Percentiles rank a stretch among this genome's conserved stretches.
Evolutionary conservation across 2,797 vertebrate species (phyloP).

Genomic region (Sebastes steindachneri): DNA sequence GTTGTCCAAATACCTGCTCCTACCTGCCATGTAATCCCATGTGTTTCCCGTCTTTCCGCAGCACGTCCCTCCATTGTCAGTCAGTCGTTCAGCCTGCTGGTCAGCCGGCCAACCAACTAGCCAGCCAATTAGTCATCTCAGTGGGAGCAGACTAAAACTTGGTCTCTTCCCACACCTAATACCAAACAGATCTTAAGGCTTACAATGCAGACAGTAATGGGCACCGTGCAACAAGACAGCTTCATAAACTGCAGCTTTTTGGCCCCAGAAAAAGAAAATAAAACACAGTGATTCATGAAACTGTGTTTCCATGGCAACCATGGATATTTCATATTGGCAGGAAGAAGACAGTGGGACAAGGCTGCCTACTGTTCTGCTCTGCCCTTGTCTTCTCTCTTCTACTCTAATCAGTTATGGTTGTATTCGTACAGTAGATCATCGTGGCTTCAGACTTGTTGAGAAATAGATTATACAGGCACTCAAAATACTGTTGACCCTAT

Average conservation of each 20-base stretch:
- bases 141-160: conserved; percentile 55
- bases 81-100: conserved; percentile 28
- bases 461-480: background rate
- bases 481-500: background rate
- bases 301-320: conserved; percentile 65
- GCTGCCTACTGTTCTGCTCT: conserved; percentile 25
- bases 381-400: conserved; percentile 20
- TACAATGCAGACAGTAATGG: conserved; percentile 35
- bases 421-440: conserved; percentile 14
- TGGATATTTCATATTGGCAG: conserved; percentile 62
- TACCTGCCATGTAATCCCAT: conserved; percentile 19
- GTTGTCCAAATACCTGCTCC: background rate
- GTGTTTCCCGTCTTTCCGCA: conserved; percentile 2
- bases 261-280: conserved; percentile 16
- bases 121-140: conserved; percentile 61
- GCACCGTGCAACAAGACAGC: conserved; percentile 22
- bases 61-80: conserved; percentile 7
- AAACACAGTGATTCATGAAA: conserved; percentile 61
- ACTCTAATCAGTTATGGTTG: conserved; percentile 11
- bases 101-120: conserved; percentile 17
- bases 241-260: conserved; percentile 52
- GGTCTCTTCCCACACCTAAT: conserved; percentile 49
- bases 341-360: conserved; percentile 43
- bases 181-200: conserved; percentile 56
- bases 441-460: background rate